A percentile compares a stretch with the other conserved stretches of the same genome.
Evolutionary conservation across 2,888 invertebrate species (phyloP).

Genomic region (Hedya salicella): DNA sequence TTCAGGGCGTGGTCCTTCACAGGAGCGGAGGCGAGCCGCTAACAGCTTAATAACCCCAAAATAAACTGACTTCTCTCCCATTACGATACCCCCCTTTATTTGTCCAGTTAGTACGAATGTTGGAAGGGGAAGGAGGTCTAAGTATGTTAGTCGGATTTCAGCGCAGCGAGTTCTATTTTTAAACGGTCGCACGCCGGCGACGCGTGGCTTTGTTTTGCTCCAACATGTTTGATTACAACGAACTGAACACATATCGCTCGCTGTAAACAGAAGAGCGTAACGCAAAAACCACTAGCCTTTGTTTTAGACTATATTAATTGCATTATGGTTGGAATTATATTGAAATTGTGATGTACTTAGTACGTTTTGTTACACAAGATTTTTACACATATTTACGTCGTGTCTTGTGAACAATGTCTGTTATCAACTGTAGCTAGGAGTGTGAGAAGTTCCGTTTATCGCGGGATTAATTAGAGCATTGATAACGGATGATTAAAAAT

Average conservation of each 20-base stretch:
- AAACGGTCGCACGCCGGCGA: conserved; percentile 66
- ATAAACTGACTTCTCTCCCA: conserved; percentile 52
- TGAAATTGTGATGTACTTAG: background rate
- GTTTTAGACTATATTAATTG: background rate
- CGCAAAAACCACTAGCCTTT: background rate
- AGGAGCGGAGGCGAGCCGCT: conserved; percentile 55
- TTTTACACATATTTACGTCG: conserved; percentile 41
- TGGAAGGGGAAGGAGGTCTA: conserved; percentile 53
- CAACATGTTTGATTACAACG: conserved; percentile 47
- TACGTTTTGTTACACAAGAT: background rate
- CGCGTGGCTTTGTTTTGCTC: conserved; percentile 82
- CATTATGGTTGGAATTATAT: background rate
- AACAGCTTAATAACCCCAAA: conserved; percentile 50
- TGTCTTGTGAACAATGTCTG: conserved; percentile 35
- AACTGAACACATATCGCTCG: conserved; percentile 19
- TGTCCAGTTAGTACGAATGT: conserved; percentile 37
- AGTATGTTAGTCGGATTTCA: conserved; percentile 59
- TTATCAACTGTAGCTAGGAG: conserved; percentile 41
- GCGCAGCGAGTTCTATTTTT: conserved; percentile 72
- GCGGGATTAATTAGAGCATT: conserved; percentile 41
- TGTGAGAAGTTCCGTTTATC: conserved; percentile 43
- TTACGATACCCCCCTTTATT: conserved; percentile 43
- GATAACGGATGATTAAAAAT: conserved; percentile 48
- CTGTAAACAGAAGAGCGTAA: conserved; percentile 5
- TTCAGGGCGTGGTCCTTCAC: conserved; percentile 71